Base-by-base conservation (phyloP, 1,140 invertebrate genomes). In the Cotesia glomerata region DNA sequence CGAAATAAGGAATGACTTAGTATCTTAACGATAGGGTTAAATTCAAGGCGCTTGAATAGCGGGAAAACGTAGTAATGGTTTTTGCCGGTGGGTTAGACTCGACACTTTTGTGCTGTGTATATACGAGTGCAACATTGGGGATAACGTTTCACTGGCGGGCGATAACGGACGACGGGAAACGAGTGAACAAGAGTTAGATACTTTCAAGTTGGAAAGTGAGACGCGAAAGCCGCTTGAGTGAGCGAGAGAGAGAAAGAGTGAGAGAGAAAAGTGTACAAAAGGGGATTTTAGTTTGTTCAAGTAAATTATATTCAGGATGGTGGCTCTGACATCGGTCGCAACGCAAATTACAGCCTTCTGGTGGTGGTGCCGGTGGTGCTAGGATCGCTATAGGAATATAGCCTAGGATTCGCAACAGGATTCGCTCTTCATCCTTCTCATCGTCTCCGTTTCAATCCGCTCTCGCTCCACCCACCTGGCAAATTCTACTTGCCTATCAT, bases 241-340 rank as follows among this genome's bases (percentile, higher is more conserved):
- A 26, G 26, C 26, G 69, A 63, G 39, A 52, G 56, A 7, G 68
- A 61, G 69, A 51, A 4, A 13, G 73, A 26, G 39, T 72, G 66
- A 56, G 26, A 66, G 71, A 58, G 54, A 34, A 63, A 45, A 61
- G 52, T 52, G 66, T 61, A 75, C 74, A 63, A 78, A 75, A 79
- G 81, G 39, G 83, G 81, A 83, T 85, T 85, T 84, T 79, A 84
- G 85, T 86, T 86, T 86, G 81, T 83, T 84, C 82, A 83, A 84
- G 81, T 84, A 86, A 87, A 87, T 87, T 86, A 85, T 86, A 86
- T 87, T 86, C 84, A 83, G 82, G 78, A 80, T 79, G 81, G 78
- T 78, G 75, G 79, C 75, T 80, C 77, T 80, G 79, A 81, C 81
- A 81, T 82, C 76, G 81, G 78, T 81, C 79, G 78, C 81, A 82